Percentiles rank a stretch among this genome's conserved stretches.
Conservation (phyloP, 2,113 vertebrate species). For the Corythoichthys intestinalis region DNA sequence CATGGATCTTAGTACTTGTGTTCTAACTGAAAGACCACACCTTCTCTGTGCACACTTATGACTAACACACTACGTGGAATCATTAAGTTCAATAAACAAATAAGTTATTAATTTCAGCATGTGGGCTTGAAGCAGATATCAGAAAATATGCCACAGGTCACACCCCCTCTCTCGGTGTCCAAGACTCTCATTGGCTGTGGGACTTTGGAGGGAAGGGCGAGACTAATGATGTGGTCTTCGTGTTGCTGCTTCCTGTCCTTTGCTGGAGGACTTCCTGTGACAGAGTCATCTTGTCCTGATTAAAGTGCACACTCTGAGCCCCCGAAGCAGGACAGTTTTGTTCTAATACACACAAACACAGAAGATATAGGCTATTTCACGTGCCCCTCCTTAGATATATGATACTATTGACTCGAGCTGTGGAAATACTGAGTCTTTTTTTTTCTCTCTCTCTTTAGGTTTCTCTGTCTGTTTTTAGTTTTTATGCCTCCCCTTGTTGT, state of each 20-base stretch:
- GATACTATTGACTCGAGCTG: slow-evolving; percentile 81
- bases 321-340: slow-evolving; percentile 58
- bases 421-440: slow-evolving; percentile 48
- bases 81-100: slow-evolving; percentile 69
- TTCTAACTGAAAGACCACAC: slow-evolving; percentile 42
- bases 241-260: slow-evolving; percentile 75
- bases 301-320: slow-evolving; percentile 81
- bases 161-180: slow-evolving; percentile 53
- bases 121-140: slow-evolving; percentile 32
- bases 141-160: slow-evolving; percentile 24
- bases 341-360: slow-evolving; percentile 31
- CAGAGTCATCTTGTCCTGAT: slow-evolving; percentile 88
- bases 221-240: slow-evolving; percentile 69
- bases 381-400: slow-evolving; percentile 75
- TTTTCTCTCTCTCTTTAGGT: slow-evolving; percentile 31
- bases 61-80: slow-evolving; percentile 62
- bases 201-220: slow-evolving; percentile 38
- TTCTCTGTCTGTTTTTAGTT: slow-evolving; percentile 48
- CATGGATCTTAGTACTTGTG: slow-evolving; percentile 34
- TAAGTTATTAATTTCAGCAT: slow-evolving; percentile 67
- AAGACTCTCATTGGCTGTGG: slow-evolving; percentile 52
- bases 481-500: slow-evolving; percentile 45
- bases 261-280: slow-evolving; percentile 83
- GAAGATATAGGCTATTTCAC: slow-evolving; percentile 74
- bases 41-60: slow-evolving; percentile 48